These are phyloP conservation scores for Anastrepha obliqua DNA, from an alignment of 1,140 invertebrate species.

Conservation along the genomic window DNA sequence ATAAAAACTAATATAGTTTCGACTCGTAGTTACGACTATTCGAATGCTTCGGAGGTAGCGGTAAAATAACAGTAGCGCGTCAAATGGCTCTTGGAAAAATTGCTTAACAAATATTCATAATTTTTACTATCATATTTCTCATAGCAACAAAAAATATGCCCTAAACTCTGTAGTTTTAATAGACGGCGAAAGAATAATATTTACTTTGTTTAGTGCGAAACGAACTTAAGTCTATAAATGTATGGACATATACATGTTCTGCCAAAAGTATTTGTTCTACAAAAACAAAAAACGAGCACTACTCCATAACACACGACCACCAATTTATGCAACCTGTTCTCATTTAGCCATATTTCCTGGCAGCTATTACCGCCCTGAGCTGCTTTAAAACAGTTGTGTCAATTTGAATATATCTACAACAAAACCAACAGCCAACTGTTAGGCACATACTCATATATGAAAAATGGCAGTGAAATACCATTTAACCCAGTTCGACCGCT, in stretches of 20 bases:
- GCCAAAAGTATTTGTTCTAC: neutral
- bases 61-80: neutral
- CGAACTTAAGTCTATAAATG: neutral
- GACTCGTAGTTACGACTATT: no score
- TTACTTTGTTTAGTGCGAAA: neutral
- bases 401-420: neutral
- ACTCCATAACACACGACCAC: neutral
- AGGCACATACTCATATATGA: neutral
- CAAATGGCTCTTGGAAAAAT: neutral
- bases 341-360: neutral
- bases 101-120: neutral
- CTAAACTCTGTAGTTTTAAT: neutral
- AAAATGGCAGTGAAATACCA: neutral
- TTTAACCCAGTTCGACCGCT: constrained; percentile 32
- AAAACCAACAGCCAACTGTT: neutral
- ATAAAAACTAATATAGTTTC: no score
- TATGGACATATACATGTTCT: neutral
- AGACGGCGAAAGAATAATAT: no score
- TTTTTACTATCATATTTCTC: neutral
- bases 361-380: neutral
- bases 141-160: neutral
- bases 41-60: no score
- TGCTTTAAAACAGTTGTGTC: constrained; percentile 10
- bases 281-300: neutral
- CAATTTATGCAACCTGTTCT: neutral